phyloP scores from a whole-genome alignment of 2,797 vertebrate genomes.

The Protonibea diacanthus region DNA sequence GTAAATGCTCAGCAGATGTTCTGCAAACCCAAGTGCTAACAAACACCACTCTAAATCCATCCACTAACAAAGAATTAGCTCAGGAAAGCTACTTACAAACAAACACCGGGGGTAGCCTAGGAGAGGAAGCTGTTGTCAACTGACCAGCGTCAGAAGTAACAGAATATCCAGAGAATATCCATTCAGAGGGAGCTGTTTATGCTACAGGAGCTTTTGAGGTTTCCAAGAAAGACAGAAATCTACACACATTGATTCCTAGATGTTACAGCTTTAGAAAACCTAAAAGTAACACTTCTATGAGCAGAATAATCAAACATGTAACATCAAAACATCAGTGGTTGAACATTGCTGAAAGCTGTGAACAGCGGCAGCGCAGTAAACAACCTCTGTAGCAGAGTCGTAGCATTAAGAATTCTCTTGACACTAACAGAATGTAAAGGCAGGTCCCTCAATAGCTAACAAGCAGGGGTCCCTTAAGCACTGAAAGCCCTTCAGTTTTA shows the following conservation, averaged over 20 bases:
- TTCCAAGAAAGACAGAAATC: neutral
- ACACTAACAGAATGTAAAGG: slow-evolving; percentile 64
- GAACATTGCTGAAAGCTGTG: slow-evolving; percentile 39
- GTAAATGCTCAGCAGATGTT: slow-evolving; percentile 70
- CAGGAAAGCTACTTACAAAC: slow-evolving; percentile 59
- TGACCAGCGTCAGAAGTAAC: slow-evolving; percentile 39
- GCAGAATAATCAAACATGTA: slow-evolving; percentile 29
- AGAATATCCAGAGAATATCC: neutral
- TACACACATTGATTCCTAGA: neutral
- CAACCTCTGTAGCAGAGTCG: slow-evolving; percentile 26
- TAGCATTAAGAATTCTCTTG: slow-evolving; percentile 46
- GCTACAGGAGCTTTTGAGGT: neutral
- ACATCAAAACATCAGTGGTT: slow-evolving; percentile 46
- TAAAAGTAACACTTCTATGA: slow-evolving; percentile 22
- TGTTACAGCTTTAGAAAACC: slow-evolving; percentile 14
- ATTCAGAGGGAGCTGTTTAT: slow-evolving; percentile 12
- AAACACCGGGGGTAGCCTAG: slow-evolving; percentile 46
- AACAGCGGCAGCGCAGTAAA: slow-evolving; percentile 19
- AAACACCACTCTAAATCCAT: slow-evolving; percentile 60
- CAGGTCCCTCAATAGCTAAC: slow-evolving; percentile 56
- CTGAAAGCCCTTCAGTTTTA: slow-evolving; percentile 68
- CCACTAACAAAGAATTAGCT: slow-evolving; percentile 71
- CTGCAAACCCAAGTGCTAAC: slow-evolving; percentile 55
- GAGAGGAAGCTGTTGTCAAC: slow-evolving; percentile 34
- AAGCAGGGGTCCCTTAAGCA: slow-evolving; percentile 53